Evolutionary conservation across 2,797 vertebrate species (phyloP).

Genomic region (Sebastes minor): DNA sequence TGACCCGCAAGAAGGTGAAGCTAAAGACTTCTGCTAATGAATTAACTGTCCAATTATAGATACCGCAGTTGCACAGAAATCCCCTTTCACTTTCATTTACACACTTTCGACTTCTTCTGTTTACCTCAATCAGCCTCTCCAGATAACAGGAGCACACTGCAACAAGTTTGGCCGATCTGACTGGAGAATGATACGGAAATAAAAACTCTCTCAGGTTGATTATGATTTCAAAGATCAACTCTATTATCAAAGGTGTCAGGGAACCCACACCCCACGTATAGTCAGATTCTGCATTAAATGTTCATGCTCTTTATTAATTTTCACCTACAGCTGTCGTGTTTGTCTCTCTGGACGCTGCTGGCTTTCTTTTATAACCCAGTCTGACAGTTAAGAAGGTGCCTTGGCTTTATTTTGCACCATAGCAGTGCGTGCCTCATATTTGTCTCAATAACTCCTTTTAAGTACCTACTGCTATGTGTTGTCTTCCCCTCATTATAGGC

Average conservation of each 20-base stretch:
- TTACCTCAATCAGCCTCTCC: conserved; percentile 13
- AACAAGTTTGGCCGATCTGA: conserved; percentile 14
- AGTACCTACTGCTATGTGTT: conserved; percentile 52
- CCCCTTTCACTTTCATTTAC: conserved; percentile 19
- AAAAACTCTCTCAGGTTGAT: background rate
- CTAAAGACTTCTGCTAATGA: conserved; percentile 46
- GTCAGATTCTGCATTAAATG: background rate
- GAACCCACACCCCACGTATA: background rate
- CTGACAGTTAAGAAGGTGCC: conserved; percentile 32
- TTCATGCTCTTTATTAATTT: background rate
- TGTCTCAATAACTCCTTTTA: conserved; percentile 64
- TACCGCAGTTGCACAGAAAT: conserved; percentile 14
- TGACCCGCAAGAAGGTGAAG: conserved; percentile 24
- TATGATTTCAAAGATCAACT: background rate
- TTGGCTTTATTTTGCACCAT: conserved; percentile 45
- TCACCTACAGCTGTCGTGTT: background rate
- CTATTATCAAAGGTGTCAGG: background rate
- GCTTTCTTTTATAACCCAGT: conserved; percentile 28
- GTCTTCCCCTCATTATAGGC: conserved; percentile 66
- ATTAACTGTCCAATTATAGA: conserved; percentile 61
- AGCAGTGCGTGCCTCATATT: conserved; percentile 44
- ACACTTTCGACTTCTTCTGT: conserved; percentile 3
- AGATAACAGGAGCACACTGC: conserved; percentile 17
- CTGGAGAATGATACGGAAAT: background rate
- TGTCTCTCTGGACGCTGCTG: conserved; percentile 9